Base-by-base conservation (phyloP, 2,888 invertebrate species). In the Sinhomidia bicolor region DNA sequence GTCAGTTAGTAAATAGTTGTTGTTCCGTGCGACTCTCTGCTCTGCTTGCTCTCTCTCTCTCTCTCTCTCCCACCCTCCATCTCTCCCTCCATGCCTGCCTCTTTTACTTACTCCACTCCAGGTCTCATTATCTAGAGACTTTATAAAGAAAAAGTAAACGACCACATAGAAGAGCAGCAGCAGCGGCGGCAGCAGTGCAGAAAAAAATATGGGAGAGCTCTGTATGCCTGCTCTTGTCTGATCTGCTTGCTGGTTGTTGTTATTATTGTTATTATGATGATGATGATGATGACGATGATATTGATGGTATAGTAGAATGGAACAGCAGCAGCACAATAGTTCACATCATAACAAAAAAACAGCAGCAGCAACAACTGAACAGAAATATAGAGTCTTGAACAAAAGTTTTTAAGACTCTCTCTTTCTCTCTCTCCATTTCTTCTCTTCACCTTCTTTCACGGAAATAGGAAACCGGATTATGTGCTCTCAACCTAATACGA, bases 1-100 rank as follows among this genome's bases (percentile, higher is more conserved):
- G 57, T 54, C 57, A 78, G 57, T 78, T 57, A 20, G 78, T 78
- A 57, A 78, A 78, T 78, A 78, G 78, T 78, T 57, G 74, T 74
- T 74, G 78, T 78, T 76, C 51, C 76, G 51, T 76, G 76, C 17
- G 76, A 76, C 76, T 76, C 76, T 51, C 29, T 51, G 36, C 81
- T 54, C 51, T 68, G 41, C 68, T 36, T 51, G 12, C 74, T 44
- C 26, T 47, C 23, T n/a, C n/a, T n/a, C n/a, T n/a, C n/a, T n/a
- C n/a, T n/a, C n/a, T n/a, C n/a, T n/a, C n/a, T n/a, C n/a, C n/a
- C n/a, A n/a, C n/a, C n/a, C 41, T 44, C 41, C 6, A 32, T 68
- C 71, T 36, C 65, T 81, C 62, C 26, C 20, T 71, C 47, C 44
- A 41, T 20, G 51, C 54, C 65, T 62, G n/a, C 41, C 44, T 41